Base-by-base conservation (phyloP, 2,113 vertebrate genomes). In the Chelonoidis abingdonii region DNA sequence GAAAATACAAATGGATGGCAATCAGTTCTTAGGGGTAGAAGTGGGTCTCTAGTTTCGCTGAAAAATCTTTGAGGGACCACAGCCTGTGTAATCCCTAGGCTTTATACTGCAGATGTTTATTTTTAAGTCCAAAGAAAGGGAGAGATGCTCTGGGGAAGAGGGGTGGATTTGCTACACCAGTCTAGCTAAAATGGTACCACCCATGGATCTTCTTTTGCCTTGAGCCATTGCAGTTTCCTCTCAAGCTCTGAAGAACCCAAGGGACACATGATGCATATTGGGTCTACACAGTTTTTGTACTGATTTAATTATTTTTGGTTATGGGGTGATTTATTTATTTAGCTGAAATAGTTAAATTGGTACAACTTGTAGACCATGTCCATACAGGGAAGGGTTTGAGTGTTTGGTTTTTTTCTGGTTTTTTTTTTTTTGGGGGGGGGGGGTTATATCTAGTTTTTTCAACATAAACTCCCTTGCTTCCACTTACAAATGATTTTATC, bases 101-200 rank as follows among this genome's bases (percentile, higher is more conserved):
- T 82, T 91, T 57, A 84, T 69, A 44, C 31, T 86, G 87, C 52
- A 83, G 35, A 38, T 5, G 35, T 69, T 69, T n/a, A 86, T 69
- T 95, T 53, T 81, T 54, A 41, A 89, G 72, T 78, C 88, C 82
- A 79, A 35, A 75, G 83, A 93, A 62, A 86, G 92, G 86, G 76
- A 14, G 76, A 89, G 21, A 50, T 54, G 72, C 72, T 57, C 4
- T n/a, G 59, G 62, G 62, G 1, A n/a, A 8, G 62, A 69, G 21
- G 25, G 90, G 22, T 89, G 41, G 17, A 41, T 88, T 41, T 81
- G 31, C 82, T 41, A 89, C 5, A 21, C 16, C n/a, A 41, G 56
- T 80, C 69, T 59, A 29, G 57, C 24, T 29, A 59, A 59, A 59
- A 5, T 69, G 0, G 91, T 90, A 90, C 62, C 72, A 87, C 92